These are phyloP conservation scores for Tragelaphus imberbis DNA, from an alignment of 2,113 vertebrate genomes.

Conservation along the genomic window DNA sequence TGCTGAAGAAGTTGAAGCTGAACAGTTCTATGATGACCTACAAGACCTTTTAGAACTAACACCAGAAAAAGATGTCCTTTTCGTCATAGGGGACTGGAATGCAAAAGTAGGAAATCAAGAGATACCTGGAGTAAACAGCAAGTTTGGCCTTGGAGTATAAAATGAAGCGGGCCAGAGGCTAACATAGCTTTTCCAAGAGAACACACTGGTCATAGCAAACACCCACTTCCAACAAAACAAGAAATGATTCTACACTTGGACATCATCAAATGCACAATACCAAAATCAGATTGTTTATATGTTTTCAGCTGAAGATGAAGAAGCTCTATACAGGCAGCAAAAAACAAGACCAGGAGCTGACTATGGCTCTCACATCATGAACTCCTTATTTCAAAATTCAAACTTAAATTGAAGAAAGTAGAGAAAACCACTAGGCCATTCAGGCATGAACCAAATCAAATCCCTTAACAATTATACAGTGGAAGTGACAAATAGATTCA, in stretches of 20 bases:
- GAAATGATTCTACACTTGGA: background rate
- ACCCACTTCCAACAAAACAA: background rate
- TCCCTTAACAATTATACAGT: background rate
- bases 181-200: background rate
- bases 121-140: background rate
- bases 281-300: background rate
- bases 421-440: background rate
- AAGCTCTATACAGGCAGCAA: background rate
- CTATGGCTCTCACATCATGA: background rate
- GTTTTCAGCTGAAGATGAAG: background rate
- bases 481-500: background rate
- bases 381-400: background rate
- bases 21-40: background rate
- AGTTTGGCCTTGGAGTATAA: background rate
- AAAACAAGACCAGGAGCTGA: background rate
- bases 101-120: background rate
- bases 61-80: background rate
- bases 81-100: background rate
- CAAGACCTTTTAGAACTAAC: background rate
- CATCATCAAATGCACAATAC: background rate
- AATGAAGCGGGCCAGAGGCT: background rate
- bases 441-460: background rate
- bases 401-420: background rate
- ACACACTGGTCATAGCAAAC: background rate
- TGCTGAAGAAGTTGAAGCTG: background rate